Conservation (phyloP, 2,113 vertebrate genomes). For the Axis porcinus region DNA sequence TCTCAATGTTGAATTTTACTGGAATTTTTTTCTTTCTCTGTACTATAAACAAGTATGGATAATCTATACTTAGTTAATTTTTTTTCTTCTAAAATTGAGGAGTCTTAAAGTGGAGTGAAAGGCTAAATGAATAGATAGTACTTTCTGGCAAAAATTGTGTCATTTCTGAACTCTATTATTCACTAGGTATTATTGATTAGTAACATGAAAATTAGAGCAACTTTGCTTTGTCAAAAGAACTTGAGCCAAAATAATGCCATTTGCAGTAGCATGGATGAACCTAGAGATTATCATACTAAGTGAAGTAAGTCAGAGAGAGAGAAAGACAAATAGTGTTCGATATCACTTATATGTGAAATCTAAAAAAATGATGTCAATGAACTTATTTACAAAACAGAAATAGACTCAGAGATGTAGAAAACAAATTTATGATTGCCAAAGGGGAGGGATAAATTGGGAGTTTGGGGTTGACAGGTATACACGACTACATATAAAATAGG, state of each 20-base stretch:
- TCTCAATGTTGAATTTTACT: neutral
- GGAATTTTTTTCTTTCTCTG: neutral
- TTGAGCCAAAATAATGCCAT: neutral
- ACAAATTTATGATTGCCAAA: neutral
- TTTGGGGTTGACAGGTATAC: neutral
- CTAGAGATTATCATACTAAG: neutral
- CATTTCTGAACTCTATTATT: neutral
- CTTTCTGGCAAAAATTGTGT: neutral
- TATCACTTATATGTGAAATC: neutral
- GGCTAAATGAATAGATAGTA: neutral
- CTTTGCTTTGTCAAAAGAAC: neutral
- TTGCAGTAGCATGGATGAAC: neutral
- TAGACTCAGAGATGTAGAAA: neutral
- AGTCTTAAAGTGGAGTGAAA: neutral
- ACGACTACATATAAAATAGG: no score
- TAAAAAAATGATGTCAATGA: neutral
- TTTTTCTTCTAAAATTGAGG: neutral
- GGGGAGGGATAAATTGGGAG: neutral
- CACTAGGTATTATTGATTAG: neutral
- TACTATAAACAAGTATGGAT: neutral
- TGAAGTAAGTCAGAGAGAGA: neutral
- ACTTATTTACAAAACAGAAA: neutral
- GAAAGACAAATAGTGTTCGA: neutral
- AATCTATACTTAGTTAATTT: neutral
- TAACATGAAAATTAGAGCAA: neutral